Conservation (phyloP, 1,140 invertebrate species). For the Zaprionus capensis region DNA sequence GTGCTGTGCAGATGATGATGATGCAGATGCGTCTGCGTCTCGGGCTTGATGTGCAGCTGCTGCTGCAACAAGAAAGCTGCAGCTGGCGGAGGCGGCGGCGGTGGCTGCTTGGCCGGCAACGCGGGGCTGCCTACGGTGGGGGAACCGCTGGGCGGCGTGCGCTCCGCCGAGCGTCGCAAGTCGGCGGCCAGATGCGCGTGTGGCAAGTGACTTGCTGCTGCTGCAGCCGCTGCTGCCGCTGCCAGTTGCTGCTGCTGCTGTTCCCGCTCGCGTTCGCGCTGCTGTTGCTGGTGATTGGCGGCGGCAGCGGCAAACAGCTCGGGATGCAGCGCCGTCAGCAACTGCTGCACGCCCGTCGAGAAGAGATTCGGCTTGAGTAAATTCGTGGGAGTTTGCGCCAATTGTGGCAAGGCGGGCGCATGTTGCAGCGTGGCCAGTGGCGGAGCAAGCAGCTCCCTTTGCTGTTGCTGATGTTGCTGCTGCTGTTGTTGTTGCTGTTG, state of each 20-base stretch:
- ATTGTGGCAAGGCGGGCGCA: conserved; percentile 69
- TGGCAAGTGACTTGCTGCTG: conserved; percentile 56
- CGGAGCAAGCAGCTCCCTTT: conserved; percentile 55
- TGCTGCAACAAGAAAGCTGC: conserved; percentile 76
- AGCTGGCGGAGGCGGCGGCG: conserved; percentile 54
- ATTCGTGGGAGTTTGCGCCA: conserved; percentile 79
- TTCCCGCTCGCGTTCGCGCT: conserved; percentile 50
- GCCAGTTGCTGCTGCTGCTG: conserved; percentile 34
- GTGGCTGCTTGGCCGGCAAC: conserved; percentile 55
- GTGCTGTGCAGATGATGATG: conserved; percentile 57
- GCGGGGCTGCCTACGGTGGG: conserved; percentile 60
- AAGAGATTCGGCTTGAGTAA: conserved; percentile 83
- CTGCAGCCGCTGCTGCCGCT: conserved; percentile 33
- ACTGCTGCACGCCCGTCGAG: conserved; percentile 79
- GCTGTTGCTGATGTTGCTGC: conserved; percentile 43
- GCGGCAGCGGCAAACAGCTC: conserved; percentile 78
- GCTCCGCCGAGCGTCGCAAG: conserved; percentile 64
- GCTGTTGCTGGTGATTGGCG: conserved; percentile 80
- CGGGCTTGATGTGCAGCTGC: conserved; percentile 78
- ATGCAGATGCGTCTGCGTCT: conserved; percentile 77
- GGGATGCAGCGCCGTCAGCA: conserved; percentile 79
- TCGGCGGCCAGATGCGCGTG: conserved; percentile 66
- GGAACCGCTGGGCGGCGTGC: conserved; percentile 50
- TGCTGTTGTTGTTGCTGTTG: conserved; percentile 55
- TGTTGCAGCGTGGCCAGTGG: conserved; percentile 66